A percentile compares a stretch with the other conserved stretches of the same genome.
Conservation (phyloP, 2,113 vertebrate species). For the Tragulus kanchil region DNA sequence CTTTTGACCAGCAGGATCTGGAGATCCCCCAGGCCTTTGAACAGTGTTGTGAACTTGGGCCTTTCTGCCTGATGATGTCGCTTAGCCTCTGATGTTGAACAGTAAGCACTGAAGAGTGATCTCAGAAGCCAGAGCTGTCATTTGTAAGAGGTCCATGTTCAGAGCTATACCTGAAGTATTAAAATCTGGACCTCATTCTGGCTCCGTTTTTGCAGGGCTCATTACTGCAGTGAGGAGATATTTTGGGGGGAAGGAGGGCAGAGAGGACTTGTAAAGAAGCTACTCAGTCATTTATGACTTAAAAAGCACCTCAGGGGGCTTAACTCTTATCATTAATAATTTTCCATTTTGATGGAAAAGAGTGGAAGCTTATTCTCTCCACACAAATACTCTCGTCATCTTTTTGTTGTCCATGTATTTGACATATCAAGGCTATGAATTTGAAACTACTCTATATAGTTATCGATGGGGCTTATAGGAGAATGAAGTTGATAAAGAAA, state of each 20-base stretch:
- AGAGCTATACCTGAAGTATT: neutral
- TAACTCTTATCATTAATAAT: neutral
- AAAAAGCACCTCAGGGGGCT: neutral
- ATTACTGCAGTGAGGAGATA: neutral
- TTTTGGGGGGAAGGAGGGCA: accelerated
- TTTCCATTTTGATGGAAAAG: neutral
- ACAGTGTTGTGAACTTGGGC: neutral
- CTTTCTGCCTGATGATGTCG: neutral
- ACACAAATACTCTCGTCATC: neutral
- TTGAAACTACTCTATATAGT: neutral
- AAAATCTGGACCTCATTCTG: neutral
- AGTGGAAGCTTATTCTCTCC: neutral
- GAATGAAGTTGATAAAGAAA: neutral
- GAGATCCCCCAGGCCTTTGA: neutral
- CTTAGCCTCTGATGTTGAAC: neutral
- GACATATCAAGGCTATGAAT: neutral
- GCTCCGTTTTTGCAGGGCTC: neutral
- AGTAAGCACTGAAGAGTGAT: neutral
- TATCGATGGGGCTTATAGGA: neutral
- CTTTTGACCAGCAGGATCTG: neutral
- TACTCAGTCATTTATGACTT: neutral
- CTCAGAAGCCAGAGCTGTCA: neutral
- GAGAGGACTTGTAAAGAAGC: neutral
- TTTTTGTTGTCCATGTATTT: neutral
- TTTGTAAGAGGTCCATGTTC: neutral